phyloP scores from a whole-genome alignment of 2,113 vertebrate species.

The Burhinus bistriatus region DNA sequence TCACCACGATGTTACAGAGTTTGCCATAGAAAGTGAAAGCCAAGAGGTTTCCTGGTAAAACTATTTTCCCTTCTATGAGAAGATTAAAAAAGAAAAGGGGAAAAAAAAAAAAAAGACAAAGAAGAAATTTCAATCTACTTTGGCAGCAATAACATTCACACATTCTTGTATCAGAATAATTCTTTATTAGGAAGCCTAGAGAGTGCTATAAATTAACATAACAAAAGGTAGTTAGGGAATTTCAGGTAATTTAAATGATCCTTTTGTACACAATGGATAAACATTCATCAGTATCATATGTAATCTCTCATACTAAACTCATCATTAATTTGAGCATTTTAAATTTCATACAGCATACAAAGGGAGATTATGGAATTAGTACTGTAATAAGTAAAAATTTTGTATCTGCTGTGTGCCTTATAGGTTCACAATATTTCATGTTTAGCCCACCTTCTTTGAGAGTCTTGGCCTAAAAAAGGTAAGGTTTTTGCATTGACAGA shows the following conservation, averaged over 20 bases:
- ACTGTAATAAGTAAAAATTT: neutral
- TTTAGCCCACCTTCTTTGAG: neutral
- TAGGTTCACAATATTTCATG: neutral
- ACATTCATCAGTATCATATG: neutral
- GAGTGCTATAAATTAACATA: neutral
- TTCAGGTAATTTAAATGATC: neutral
- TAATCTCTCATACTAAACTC: neutral
- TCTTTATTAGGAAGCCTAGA: neutral
- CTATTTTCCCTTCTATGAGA: slow-evolving; percentile 81
- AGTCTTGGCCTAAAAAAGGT: neutral
- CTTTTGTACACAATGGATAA: neutral
- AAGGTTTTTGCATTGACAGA: neutral
- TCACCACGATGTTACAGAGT: slow-evolving; percentile 75
- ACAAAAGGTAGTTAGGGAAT: neutral
- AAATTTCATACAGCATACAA: neutral
- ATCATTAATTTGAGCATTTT: neutral
- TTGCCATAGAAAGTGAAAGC: slow-evolving; percentile 85
- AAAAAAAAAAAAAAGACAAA: neutral
- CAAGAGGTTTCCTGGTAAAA: slow-evolving; percentile 85
- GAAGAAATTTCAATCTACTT: neutral
- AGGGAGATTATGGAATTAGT: neutral
- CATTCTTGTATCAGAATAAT: neutral
- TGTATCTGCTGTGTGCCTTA: neutral
- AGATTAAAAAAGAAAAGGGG: neutral
- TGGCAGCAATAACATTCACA: neutral